Base-by-base conservation (phyloP, 2,888 invertebrate species). In the Yponomeuta malinellus region DNA sequence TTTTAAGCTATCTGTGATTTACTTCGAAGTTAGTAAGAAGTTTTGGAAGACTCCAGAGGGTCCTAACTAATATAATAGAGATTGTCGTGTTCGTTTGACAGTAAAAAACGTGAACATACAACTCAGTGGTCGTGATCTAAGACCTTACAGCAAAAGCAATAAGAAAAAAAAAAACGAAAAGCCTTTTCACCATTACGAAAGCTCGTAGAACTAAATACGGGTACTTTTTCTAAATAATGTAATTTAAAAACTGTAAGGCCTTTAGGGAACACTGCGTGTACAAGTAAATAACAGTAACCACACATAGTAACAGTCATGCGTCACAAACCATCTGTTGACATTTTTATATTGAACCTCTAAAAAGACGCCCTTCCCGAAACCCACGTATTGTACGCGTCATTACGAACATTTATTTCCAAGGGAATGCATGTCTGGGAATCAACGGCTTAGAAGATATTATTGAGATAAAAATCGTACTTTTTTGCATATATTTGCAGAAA, bases 251-350 rank as follows among this genome's bases (percentile, higher is more conserved):
- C 74, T 72, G 72, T 73, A 73, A 70, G 73, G 75, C 72, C 76
- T 78, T 78, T 76, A 73, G 71, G 70, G 37, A 71, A 72, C 72
- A 75, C 70, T 74, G 72, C 72, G 72, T 74, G 73, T 74, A 81
- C 80, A 82, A 74, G 82, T 79, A 81, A 77, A 79, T 79, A 78
- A 81, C 78, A 23, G 78, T 84, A 81, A 83, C 83, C 85, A 83
- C 85, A 89, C 85, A 87, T 76, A 37, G 66, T 76, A 80, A 88
- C 86, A 88, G 81, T 83, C 89, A 89, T 88, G 88, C 88, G 83
- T 48, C 8, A 72, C 12, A 15, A 15, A 63, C 12, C 15, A 37
- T 29, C 48, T 67, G 43, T 67, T 67, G 43, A 67, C 43, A 33
- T 37, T 10, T 67, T 67, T 37, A 33, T 69, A 37, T 43, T 43